Base-by-base conservation (phyloP, 1,140 invertebrate genomes). In the Triops cancriformis region DNA sequence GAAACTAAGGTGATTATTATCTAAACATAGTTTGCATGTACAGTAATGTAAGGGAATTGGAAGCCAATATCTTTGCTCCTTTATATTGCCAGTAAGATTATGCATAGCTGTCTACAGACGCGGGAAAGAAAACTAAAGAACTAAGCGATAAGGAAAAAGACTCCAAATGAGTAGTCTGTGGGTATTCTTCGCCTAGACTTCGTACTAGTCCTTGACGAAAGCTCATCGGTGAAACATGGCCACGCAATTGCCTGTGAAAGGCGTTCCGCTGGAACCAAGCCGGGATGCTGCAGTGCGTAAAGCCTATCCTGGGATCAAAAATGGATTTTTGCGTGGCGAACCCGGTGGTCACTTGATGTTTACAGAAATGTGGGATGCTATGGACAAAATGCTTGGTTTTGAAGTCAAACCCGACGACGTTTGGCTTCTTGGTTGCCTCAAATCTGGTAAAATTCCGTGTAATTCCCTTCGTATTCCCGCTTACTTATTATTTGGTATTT, bases 251-350 rank as follows among this genome's bases (percentile, higher is more conserved):
- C 9, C 51, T n/a, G 51, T 64, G 6, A 64, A 64, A 64, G 51
- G 14, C 10, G 51, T 64, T 64, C 51, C 51, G 14, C 23, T 64
- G 51, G 51, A 64, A 64, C 18, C 51, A 6, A 64, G n/a, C 51
- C 51, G 51, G 14, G 51, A 64, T 64, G 51, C 51, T 64, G 51
- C 37, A 76, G 11, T 28, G 45, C 23, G 18, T 12, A 31, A 41
- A 42, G 41, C 45, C n/a, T 76, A 26, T 64, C 41, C 45, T 37
- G n/a, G 45, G 45, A 11, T 76, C 75, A 72, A 76, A 76, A 41
- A 26, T 64, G 26, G 75, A 74, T 74, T 73, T 79, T 26, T 73
- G 76, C 27, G 74, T 73, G 76, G 73, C 27, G 14, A 79, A 76
- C 51, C 51, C 14, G 51, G 51, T 18, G 51, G 51, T 2, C 51